Evolutionary conservation across 2,888 invertebrate genomes (phyloP).

Genomic region (Lottia scabra): DNA sequence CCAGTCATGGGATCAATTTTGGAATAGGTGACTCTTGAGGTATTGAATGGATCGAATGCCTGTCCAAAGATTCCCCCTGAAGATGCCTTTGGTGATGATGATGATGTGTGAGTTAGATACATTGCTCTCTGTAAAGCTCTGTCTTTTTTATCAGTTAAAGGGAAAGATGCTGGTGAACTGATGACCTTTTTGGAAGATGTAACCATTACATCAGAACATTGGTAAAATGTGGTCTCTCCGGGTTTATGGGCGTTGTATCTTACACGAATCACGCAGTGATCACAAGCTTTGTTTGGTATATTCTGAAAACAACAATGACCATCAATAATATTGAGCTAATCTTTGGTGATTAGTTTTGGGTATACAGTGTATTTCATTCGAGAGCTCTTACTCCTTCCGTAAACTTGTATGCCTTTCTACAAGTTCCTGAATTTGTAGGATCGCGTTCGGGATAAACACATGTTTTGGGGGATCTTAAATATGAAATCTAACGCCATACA

Average conservation of each 20-base stretch:
- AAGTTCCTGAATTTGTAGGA: no score
- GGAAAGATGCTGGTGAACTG: slow-evolving; percentile 1
- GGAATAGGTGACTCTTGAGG: slow-evolving; percentile 29
- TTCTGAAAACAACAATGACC: slow-evolving; percentile 31
- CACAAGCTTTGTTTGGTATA: slow-evolving; percentile 40
- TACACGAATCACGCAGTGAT: slow-evolving; percentile 45
- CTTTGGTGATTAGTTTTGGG: no score
- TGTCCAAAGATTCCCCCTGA: slow-evolving; percentile 33
- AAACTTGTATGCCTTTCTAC: no score
- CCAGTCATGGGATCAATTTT: slow-evolving; percentile 33
- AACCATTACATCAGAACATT: slow-evolving; percentile 42
- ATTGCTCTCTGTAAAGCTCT: background rate
- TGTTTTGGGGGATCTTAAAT: no score
- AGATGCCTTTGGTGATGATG: background rate
- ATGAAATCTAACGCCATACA: no score
- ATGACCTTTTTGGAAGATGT: slow-evolving; percentile 18
- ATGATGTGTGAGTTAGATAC: background rate
- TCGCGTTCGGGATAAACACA: no score
- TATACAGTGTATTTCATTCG: no score
- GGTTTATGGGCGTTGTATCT: slow-evolving; percentile 49
- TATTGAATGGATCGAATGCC: slow-evolving; percentile 37
- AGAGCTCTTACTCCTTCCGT: no score
- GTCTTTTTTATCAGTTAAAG: background rate
- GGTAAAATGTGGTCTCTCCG: slow-evolving; percentile 46
- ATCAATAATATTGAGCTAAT: no score